Evolutionary conservation across 2,797 vertebrate genomes (phyloP).

Genomic region (Tachyglossus aculeatus): DNA sequence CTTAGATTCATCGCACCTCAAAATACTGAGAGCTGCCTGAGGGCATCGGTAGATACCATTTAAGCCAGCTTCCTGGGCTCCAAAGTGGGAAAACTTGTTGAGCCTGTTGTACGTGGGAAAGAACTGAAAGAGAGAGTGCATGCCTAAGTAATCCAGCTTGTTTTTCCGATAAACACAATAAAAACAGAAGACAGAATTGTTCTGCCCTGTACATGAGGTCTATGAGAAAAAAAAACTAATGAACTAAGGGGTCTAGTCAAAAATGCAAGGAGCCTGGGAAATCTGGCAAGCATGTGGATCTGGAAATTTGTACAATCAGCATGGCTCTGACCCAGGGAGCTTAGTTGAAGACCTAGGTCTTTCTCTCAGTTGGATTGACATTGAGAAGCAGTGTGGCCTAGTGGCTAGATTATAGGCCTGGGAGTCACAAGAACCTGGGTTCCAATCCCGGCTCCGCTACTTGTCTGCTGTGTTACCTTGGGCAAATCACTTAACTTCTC

Average conservation of each 20-base stretch:
- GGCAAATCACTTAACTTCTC: background rate
- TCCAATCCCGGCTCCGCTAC: background rate
- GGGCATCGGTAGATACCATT: background rate
- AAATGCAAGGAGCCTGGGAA: conserved; percentile 44
- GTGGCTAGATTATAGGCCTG: background rate
- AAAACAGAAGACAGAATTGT: conserved; percentile 48
- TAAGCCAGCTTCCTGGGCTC: background rate
- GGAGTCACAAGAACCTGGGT: background rate
- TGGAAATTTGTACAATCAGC: background rate
- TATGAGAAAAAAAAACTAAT: conserved; percentile 7
- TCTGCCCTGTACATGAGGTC: background rate
- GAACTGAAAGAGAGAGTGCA: conserved; percentile 22
- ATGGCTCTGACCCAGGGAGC: background rate
- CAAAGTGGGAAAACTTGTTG: conserved; percentile 49
- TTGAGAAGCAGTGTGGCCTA: background rate
- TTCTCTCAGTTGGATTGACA: background rate
- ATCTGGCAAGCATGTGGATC: background rate
- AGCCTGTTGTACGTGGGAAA: conserved; percentile 5
- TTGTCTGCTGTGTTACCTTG: background rate
- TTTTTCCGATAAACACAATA: conserved; percentile 26
- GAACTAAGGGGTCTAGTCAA: background rate
- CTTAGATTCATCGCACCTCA: background rate
- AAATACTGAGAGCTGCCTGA: rapidly evolving
- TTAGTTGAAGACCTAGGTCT: background rate
- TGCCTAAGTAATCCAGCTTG: conserved; percentile 3